A percentile compares a stretch with the other conserved stretches of the same genome.
phyloP scores from a whole-genome alignment of 2,888 invertebrate genomes.

The Polydrusus pterygomalis region DNA sequence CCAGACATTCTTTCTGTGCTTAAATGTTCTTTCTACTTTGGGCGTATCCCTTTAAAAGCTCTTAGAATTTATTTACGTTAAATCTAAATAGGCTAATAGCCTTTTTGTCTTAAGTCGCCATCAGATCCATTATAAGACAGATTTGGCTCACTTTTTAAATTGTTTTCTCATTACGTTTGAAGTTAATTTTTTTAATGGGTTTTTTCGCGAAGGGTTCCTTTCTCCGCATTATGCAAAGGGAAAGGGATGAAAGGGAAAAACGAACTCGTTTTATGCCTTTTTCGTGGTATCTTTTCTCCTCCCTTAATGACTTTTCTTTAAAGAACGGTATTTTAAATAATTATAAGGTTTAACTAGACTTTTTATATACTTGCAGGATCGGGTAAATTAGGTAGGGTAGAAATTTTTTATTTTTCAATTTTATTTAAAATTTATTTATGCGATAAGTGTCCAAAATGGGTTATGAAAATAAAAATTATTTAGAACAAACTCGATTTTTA shows the following conservation, averaged over 20 bases:
- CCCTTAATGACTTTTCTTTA: slow-evolving; percentile 52
- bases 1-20: slow-evolving; percentile 10
- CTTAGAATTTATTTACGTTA: slow-evolving; percentile 36
- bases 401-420: slow-evolving; percentile 8
- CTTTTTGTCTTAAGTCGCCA: slow-evolving; percentile 45
- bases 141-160: slow-evolving; percentile 44
- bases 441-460: neutral
- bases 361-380: slow-evolving; percentile 29
- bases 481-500: too few relatives aligned
- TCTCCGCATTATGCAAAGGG: slow-evolving; percentile 44
- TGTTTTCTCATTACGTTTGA: slow-evolving; percentile 48
- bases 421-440: slow-evolving; percentile 3
- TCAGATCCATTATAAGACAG: slow-evolving; percentile 47
- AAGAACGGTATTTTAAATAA: slow-evolving; percentile 52
- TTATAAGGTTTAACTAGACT: slow-evolving; percentile 38
- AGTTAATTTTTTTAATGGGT: slow-evolving; percentile 53
- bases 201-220: slow-evolving; percentile 47
- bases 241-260: slow-evolving; percentile 33
- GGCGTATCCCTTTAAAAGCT: slow-evolving; percentile 27
- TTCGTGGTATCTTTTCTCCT: slow-evolving; percentile 49
- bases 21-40: slow-evolving; percentile 18
- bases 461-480: neutral
- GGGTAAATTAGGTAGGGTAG: slow-evolving; percentile 9
- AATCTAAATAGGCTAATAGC: slow-evolving; percentile 44
- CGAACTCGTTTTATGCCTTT: slow-evolving; percentile 49